Base-by-base conservation (phyloP, 2,797 vertebrate species). In the Poecile montanus region DNA sequence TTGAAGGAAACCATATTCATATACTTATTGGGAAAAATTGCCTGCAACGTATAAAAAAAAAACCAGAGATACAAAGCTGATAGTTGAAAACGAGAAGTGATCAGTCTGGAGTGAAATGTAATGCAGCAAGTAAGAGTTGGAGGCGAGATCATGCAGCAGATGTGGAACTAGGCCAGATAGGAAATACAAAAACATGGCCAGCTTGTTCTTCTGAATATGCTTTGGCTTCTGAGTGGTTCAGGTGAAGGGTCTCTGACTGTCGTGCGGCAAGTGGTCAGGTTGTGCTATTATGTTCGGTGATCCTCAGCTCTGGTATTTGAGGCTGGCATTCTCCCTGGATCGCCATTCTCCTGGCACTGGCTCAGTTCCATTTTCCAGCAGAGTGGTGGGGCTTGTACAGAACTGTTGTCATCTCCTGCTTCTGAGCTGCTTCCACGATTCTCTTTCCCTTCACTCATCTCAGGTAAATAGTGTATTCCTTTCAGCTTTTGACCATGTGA, bases 381-480 rank as follows among this genome's bases (percentile, higher is more conserved):
- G 36, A 66, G 10, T n/a, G 8, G 4, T 84, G 66, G 23, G 51
- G 19, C 70, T 90, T 53, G 25, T 66, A 60, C 47, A 84, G 60
- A 84, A 22, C 77, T 85, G 2, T 42, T 90, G 71, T 58, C 62
- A 56, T 84, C 58, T 73, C 1, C 0, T 91, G 29, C 67, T 93
- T 79, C 56, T 44, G 57, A 79, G 44, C 38, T 81, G 44, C 58
- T 88, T 50, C 47, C 30, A 26, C 48, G 68, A 3, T 54, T 80
- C 45, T 88, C 34, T 58, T 51, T 68, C 70, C 57, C 16, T 90
- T 86, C 32, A 13, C 17, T 60, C 76, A 12, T 60, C 34, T 72
- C 44, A 60, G 74, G 83, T 94, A 90, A 84, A 88, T 42, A 51
- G 26, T 79, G 21, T 20, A 56, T 94, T 90, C 19, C 58, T 78